Evolutionary conservation across 2,888 invertebrate genomes (phyloP).

Genomic region (Archips crataeganus): DNA sequence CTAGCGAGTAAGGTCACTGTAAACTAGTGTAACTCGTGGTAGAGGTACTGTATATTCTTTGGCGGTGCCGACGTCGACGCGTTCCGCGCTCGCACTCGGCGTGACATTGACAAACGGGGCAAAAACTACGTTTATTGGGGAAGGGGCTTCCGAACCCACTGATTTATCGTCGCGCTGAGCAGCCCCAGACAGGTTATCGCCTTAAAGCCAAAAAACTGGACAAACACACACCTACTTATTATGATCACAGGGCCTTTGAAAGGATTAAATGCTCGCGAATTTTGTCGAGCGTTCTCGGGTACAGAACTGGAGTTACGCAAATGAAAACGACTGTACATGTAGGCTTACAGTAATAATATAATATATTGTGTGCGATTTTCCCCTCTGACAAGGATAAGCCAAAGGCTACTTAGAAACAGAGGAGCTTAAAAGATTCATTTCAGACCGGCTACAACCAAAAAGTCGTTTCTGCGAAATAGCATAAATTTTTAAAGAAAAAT

Average conservation of each 20-base stretch:
- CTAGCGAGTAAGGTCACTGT: too few relatives aligned
- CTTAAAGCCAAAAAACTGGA: constrained; percentile 9
- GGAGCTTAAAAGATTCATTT: too few relatives aligned
- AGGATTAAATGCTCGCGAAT: not conserved
- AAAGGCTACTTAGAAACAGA: too few relatives aligned
- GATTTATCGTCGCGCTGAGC: constrained; percentile 14
- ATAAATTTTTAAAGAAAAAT: too few relatives aligned
- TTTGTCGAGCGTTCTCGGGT: not conserved
- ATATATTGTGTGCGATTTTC: too few relatives aligned
- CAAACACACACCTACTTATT: not conserved
- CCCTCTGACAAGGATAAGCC: too few relatives aligned
- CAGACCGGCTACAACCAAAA: too few relatives aligned
- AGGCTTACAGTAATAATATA: too few relatives aligned
- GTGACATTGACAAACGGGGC: constrained; percentile 28
- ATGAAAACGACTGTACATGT: too few relatives aligned
- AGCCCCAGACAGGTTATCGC: constrained; percentile 11
- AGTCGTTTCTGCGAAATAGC: too few relatives aligned
- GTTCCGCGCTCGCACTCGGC: constrained; percentile 15
- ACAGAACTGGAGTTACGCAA: not conserved
- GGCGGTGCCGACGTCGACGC: constrained; percentile 17
- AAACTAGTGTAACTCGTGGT: too few relatives aligned
- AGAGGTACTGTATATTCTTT: constrained; percentile 1
- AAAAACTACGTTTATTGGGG: constrained; percentile 21
- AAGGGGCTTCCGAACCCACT: constrained; percentile 4
- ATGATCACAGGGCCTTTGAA: not conserved